Percentiles rank a stretch among this genome's conserved stretches.
Conservation (phyloP, 2,888 invertebrate species). For the Chloroclysta siterata region DNA sequence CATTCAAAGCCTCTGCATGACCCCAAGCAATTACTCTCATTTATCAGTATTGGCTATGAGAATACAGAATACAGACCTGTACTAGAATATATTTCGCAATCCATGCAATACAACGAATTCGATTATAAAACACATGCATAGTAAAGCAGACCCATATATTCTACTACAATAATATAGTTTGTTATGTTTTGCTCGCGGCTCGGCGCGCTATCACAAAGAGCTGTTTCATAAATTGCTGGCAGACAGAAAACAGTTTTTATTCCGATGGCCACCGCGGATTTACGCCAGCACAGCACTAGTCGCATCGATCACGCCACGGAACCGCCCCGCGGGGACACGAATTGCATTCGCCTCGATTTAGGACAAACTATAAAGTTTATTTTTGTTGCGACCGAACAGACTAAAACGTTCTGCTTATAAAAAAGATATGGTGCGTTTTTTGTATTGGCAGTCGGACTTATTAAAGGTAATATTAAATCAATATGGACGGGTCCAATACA, state of each 20-base stretch:
- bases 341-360: constrained; percentile 47
- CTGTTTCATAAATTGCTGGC: constrained; percentile 58
- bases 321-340: constrained; percentile 47
- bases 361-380: constrained; percentile 35
- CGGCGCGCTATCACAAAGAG: constrained; percentile 52
- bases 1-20: too few species aligned
- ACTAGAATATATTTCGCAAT: constrained; percentile 11
- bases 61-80: constrained; percentile 8
- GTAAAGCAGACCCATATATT: constrained; percentile 14
- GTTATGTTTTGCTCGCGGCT: constrained; percentile 16
- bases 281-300: constrained; percentile 36
- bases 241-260: constrained; percentile 55
- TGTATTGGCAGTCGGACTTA: constrained; percentile 5
- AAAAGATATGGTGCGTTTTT: constrained; percentile 21
- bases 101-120: constrained; percentile 21
- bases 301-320: constrained; percentile 58
- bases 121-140: constrained; percentile 26
- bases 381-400: constrained; percentile 25
- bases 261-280: constrained; percentile 48
- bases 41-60: constrained; percentile 16
- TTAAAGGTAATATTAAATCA: neutral
- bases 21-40: too few species aligned
- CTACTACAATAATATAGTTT: constrained; percentile 19
- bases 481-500: neutral
- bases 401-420: constrained; percentile 7